phyloP scores from a whole-genome alignment of 2,797 vertebrate species.

The Setipinna tenuifilis region DNA sequence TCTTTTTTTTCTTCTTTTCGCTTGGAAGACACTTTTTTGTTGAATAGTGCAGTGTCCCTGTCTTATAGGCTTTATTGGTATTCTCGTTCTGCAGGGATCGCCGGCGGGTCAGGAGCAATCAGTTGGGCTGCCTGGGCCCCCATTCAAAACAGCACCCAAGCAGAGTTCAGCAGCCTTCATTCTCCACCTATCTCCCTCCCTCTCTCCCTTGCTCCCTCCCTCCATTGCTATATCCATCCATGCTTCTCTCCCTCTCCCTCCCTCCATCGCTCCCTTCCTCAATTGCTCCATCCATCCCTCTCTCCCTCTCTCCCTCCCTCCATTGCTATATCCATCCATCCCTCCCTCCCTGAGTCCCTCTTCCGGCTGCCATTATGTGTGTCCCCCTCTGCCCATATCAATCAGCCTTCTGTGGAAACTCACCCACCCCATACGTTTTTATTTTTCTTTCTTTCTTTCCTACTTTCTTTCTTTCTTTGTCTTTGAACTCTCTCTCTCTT shows the following conservation, averaged over 20 bases:
- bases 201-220: not conserved
- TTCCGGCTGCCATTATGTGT: constrained; percentile 61
- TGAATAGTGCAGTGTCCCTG: constrained; percentile 60
- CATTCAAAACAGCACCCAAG: constrained; percentile 40
- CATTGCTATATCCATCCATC: no score
- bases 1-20: constrained; percentile 49
- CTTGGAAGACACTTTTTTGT: constrained; percentile 60
- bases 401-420: constrained; percentile 36
- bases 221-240: not conserved
- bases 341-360: constrained; percentile 36
- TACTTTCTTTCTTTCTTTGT: not conserved
- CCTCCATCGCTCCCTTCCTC: not conserved
- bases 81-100: constrained; percentile 65
- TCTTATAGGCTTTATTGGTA: constrained; percentile 66
- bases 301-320: no score
- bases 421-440: not conserved
- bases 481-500: not conserved
- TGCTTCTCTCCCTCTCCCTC: no score
- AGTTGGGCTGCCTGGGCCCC: constrained; percentile 52
- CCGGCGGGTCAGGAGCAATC: constrained; percentile 69
- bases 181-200: not conserved
- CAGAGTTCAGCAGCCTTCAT: constrained; percentile 53
- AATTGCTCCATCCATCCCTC: constrained; percentile 36
- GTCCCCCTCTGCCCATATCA: constrained; percentile 58
- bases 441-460: not conserved